A percentile compares a stretch with the other conserved stretches of the same genome.
These are phyloP conservation scores for Calosoma granatense DNA, from an alignment of 1,140 invertebrate genomes.

Conservation along the genomic window DNA sequence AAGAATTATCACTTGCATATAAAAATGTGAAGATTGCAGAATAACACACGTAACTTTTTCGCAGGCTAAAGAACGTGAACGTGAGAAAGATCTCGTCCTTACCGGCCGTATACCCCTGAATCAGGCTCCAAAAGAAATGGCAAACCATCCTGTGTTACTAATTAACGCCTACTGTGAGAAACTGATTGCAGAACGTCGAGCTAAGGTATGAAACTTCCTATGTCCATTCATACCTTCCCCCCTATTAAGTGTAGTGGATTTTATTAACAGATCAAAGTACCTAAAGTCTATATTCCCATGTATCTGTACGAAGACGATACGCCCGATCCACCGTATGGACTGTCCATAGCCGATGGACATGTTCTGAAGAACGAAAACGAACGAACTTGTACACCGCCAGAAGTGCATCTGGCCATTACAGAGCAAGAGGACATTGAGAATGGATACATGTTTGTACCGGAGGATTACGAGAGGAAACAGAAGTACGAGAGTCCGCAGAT, in stretches of 20 bases:
- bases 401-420: conserved; percentile 22
- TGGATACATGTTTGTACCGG: conserved; percentile 41
- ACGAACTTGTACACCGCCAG: conserved; percentile 23
- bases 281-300: conserved; percentile 30
- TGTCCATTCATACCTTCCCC: background rate
- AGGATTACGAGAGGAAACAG: conserved; percentile 40
- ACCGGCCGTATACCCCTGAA: conserved; percentile 48
- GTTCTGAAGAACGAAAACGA: conserved; percentile 24
- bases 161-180: conserved; percentile 51
- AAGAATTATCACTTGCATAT: background rate
- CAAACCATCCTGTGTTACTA: conserved; percentile 53
- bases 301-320: conserved; percentile 33
- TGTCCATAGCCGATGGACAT: conserved; percentile 31
- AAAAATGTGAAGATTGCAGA: background rate
- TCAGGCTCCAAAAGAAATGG: conserved; percentile 52
- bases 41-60: too few species aligned
- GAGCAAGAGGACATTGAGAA: conserved; percentile 35
- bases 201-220: conserved; percentile 41
- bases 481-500: conserved; percentile 52
- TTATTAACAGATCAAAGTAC: conserved; percentile 27
- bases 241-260: background rate
- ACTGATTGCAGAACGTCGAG: conserved; percentile 41
- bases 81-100: conserved; percentile 54
- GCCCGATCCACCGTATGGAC: conserved; percentile 30
- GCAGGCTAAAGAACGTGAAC: conserved; percentile 53